A percentile compares a stretch with the other conserved stretches of the same genome.
These are phyloP conservation scores for Anisognathus igniventris DNA, from an alignment of 2,797 vertebrate species.

Conservation along the genomic window DNA sequence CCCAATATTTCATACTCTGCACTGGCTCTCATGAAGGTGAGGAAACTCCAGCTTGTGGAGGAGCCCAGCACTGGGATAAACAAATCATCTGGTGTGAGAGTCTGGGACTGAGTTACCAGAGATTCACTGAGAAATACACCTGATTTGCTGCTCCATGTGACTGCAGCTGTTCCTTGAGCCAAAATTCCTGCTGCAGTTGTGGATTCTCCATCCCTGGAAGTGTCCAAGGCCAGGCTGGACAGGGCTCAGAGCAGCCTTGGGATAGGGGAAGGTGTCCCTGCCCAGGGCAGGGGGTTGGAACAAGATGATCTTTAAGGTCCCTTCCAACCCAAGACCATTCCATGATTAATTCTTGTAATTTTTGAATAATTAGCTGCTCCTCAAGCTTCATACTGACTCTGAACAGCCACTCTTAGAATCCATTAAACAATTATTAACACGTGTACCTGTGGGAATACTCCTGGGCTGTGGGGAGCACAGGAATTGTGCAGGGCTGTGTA, in stretches of 20 bases:
- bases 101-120: not conserved
- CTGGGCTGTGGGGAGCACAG: not conserved
- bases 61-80: not conserved
- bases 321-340: not conserved
- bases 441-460: accelerated
- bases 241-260: accelerated
- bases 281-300: not conserved
- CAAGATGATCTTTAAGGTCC: accelerated
- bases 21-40: constrained; percentile 91
- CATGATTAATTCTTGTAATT: not conserved
- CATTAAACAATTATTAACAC: not conserved
- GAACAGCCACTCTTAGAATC: not conserved
- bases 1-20: constrained; percentile 83
- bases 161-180: not conserved
- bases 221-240: not conserved
- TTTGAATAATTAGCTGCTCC: not conserved
- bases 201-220: not conserved
- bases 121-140: not conserved
- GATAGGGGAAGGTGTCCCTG: not conserved
- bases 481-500: not conserved
- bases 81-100: not conserved
- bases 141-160: not conserved
- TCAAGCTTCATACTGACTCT: not conserved
- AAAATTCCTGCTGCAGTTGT: accelerated
- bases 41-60: not conserved